A percentile compares a stretch with the other conserved stretches of the same genome.
phyloP scores from a whole-genome alignment of 2,113 vertebrate species.

The Limnothrissa miodon region DNA sequence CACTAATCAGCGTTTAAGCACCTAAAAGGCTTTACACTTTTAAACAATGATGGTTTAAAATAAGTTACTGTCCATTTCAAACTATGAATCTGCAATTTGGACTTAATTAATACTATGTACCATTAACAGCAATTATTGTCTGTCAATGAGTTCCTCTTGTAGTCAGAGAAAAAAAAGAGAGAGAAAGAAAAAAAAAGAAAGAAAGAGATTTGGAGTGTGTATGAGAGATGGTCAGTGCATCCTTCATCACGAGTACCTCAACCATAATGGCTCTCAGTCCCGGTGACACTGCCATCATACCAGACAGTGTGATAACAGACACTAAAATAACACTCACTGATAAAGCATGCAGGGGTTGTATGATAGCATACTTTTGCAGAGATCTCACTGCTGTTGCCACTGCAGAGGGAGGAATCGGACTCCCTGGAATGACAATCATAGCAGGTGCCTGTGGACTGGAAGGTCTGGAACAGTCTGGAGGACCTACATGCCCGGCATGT shows the following conservation, averaged over 20 bases:
- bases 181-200: not conserved
- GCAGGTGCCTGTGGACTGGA: slow-evolving; percentile 44
- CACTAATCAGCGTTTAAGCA: too few relatives aligned
- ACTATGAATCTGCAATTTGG: too few relatives aligned
- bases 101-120: too few relatives aligned
- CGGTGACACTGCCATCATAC: not conserved
- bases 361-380: slow-evolving; percentile 26
- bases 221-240: not conserved
- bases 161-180: not conserved
- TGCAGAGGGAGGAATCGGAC: slow-evolving; percentile 21
- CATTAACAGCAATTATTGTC: too few relatives aligned
- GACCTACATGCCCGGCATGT: not conserved
- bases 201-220: not conserved
- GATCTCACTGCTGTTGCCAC: slow-evolving; percentile 37
- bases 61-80: too few relatives aligned
- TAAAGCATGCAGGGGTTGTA: not conserved
- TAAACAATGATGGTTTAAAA: too few relatives aligned
- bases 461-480: slow-evolving; percentile 40
- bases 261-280: not conserved
- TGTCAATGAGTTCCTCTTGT: too few relatives aligned
- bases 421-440: slow-evolving; percentile 22
- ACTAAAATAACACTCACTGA: not conserved
- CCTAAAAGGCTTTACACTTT: too few relatives aligned
- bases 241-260: not conserved
- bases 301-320: not conserved